A percentile compares a stretch with the other conserved stretches of the same genome.
Evolutionary conservation across 2,113 vertebrate genomes (phyloP).

Genomic region (Callorhinus ursinus): DNA sequence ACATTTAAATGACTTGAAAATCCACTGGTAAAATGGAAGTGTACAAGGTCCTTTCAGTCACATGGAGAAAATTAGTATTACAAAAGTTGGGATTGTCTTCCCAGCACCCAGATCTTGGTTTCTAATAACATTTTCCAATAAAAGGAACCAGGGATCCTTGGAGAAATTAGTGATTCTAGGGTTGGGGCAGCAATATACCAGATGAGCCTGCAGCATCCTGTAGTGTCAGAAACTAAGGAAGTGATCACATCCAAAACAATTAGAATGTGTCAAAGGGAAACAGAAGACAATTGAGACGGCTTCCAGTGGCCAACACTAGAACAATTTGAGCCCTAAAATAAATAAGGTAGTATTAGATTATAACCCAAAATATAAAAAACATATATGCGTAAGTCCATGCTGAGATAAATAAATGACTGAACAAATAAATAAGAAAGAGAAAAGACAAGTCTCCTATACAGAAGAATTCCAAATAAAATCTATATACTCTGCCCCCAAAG

Average conservation of each 20-base stretch:
- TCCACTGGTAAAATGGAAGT: not conserved
- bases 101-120: not conserved
- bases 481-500: not conserved
- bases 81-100: not conserved
- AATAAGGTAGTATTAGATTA: not conserved
- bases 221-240: not conserved
- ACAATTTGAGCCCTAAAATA: not conserved
- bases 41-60: not conserved
- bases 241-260: not conserved
- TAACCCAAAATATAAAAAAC: not conserved
- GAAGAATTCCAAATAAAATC: not conserved
- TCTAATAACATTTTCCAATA: not conserved
- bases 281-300: not conserved
- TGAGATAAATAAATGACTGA: not conserved
- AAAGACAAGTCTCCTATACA: not conserved
- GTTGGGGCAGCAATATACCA: not conserved
- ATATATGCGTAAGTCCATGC: not conserved
- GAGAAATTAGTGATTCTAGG: not conserved
- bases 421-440: not conserved
- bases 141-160: not conserved
- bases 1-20: not conserved
- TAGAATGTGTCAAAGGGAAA: not conserved
- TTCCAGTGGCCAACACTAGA: not conserved
- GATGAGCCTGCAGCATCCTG: not conserved
- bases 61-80: not conserved